Conservation (phyloP, 2,888 invertebrate species). For the Cyclophora albipunctata region DNA sequence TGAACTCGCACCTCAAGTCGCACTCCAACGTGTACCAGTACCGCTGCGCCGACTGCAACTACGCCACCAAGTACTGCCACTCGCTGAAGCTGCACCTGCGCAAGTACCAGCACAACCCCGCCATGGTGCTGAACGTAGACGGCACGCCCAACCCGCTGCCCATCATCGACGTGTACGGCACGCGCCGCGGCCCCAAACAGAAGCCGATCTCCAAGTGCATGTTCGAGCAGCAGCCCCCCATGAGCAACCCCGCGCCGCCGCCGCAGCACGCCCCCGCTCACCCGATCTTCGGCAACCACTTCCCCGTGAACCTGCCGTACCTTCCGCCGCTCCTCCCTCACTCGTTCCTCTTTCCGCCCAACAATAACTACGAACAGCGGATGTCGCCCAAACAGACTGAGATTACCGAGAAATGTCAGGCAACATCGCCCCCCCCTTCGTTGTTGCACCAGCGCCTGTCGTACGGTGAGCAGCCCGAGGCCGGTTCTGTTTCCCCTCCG, state of each 20-base stretch:
- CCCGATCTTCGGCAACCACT: constrained; percentile 59
- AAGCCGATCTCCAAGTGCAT: constrained; percentile 57
- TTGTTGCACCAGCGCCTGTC: constrained; percentile 57
- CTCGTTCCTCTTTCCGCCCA: constrained; percentile 67
- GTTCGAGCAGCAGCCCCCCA: constrained; percentile 47
- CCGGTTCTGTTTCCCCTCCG: constrained; percentile 32
- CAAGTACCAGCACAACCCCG: constrained; percentile 93
- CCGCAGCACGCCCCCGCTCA: constrained; percentile 47
- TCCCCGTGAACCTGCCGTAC: constrained; percentile 63
- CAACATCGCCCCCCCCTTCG: constrained; percentile 45
- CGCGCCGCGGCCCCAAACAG: constrained; percentile 89
- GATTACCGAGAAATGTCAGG: constrained; percentile 35
- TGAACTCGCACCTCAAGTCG: constrained; percentile 97
- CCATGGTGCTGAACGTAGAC: constrained; percentile 91
- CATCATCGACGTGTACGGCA: constrained; percentile 93
- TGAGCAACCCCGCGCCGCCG: constrained; percentile 34
- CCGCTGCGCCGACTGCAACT: constrained; percentile 93
- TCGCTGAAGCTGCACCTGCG: constrained; percentile 95
- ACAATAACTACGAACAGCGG: constrained; percentile 57
- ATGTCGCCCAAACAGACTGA: constrained; percentile 45
- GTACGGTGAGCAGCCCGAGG: constrained; percentile 41
- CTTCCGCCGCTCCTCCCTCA: constrained; percentile 65
- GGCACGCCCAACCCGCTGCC: constrained; percentile 91
- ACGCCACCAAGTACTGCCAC: constrained; percentile 98
- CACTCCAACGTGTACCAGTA: constrained; percentile 95